These are phyloP conservation scores for Poecilobothrus nobilitatus DNA, from an alignment of 2,888 invertebrate genomes.

Conservation along the genomic window DNA sequence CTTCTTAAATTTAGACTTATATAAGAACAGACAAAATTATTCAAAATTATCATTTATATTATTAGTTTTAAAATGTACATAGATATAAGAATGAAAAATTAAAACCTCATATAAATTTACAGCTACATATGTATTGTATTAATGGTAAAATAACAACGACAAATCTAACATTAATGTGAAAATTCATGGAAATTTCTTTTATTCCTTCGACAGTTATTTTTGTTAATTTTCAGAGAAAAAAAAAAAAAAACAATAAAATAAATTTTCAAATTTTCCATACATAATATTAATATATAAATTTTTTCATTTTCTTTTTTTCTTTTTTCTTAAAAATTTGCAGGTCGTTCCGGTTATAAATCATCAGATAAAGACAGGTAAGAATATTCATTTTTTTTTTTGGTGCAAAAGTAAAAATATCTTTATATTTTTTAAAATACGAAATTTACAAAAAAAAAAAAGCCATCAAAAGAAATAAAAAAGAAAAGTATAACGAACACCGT, in stretches of 20 bases:
- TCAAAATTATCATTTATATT: no score
- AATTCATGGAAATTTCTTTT: no score
- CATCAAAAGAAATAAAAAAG: background rate
- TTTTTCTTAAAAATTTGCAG: constrained; percentile 46
- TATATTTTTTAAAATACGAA: background rate
- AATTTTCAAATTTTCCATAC: background rate
- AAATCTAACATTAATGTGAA: no score
- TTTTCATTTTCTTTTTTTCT: background rate
- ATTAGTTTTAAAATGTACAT: no score
- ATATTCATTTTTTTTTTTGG: background rate
- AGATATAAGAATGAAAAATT: no score
- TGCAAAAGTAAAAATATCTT: background rate
- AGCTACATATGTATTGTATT: no score
- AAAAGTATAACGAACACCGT: background rate
- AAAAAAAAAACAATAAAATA: no score
- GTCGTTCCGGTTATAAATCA: constrained; percentile 74
- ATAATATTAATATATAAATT: background rate
- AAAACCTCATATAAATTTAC: no score
- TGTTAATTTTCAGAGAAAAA: background rate
- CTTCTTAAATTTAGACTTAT: no score
- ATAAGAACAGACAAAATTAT: no score
- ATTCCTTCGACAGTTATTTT: no score
- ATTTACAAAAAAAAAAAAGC: background rate
- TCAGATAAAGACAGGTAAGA: constrained; percentile 75
- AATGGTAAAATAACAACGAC: no score